Evolutionary conservation across 2,797 vertebrate species (phyloP).

Genomic region (Morus bassanus): DNA sequence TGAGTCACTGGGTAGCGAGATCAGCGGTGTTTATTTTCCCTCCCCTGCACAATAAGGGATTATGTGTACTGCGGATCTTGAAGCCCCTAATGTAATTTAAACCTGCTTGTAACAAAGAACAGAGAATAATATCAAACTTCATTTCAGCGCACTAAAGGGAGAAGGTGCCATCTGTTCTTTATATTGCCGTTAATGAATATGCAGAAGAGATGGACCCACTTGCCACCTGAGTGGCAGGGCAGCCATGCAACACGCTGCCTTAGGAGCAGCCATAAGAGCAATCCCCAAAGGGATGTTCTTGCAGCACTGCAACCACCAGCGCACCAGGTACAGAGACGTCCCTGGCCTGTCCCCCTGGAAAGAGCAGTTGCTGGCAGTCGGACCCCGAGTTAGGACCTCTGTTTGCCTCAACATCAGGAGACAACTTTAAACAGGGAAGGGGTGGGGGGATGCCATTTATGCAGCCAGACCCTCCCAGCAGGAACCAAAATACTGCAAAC

Average conservation of each 20-base stretch:
- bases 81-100: slow-evolving; percentile 25
- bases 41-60: not conserved
- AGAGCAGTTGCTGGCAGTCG: not conserved
- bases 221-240: accelerated
- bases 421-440: not conserved
- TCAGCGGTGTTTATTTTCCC: slow-evolving; percentile 2
- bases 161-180: slow-evolving; percentile 5
- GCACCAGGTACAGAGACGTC: not conserved
- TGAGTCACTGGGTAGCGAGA: slow-evolving; percentile 37
- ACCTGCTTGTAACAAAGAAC: not conserved
- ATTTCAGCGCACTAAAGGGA: not conserved
- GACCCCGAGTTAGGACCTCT: not conserved
- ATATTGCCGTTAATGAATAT: not conserved
- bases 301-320: not conserved
- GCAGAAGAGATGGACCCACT: not conserved
- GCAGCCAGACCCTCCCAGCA: not conserved
- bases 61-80: not conserved
- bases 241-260: accelerated
- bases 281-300: not conserved
- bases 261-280: not conserved
- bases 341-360: not conserved
- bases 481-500: not conserved
- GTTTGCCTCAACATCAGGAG: accelerated
- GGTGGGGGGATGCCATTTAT: too few species aligned
- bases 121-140: not conserved